phyloP scores from a whole-genome alignment of 2,888 invertebrate genomes.

The Himalopsyche kuldschensis region DNA sequence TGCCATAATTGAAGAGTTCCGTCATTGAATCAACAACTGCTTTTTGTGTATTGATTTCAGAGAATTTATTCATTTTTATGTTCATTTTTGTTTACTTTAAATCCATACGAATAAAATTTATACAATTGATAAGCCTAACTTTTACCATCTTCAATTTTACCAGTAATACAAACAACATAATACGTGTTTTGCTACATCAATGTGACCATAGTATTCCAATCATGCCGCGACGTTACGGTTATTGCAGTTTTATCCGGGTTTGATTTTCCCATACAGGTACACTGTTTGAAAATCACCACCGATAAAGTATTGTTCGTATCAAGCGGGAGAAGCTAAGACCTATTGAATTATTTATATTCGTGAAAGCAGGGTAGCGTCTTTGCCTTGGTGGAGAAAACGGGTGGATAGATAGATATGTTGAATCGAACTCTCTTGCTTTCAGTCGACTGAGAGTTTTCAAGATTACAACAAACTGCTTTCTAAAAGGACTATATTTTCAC shows the following conservation, averaged over 20 bases:
- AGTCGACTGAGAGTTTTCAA: neutral
- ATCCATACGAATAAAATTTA: too few relatives aligned
- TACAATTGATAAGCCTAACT: too few relatives aligned
- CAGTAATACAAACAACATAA: too few relatives aligned
- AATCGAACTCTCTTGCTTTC: neutral
- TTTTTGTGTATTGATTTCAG: too few relatives aligned
- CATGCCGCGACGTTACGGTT: too few relatives aligned
- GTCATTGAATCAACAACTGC: too few relatives aligned
- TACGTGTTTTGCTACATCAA: too few relatives aligned
- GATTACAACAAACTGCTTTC: neutral
- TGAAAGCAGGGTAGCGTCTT: conserved; percentile 30
- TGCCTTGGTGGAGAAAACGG: neutral
- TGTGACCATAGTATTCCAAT: too few relatives aligned
- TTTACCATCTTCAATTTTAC: too few relatives aligned
- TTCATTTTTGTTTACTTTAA: too few relatives aligned
- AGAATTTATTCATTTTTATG: too few relatives aligned
- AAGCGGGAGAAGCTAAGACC: conserved; percentile 11
- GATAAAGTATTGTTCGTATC: neutral
- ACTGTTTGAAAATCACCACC: neutral
- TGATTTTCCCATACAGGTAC: neutral
- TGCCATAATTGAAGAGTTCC: too few relatives aligned
- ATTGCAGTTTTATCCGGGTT: neutral
- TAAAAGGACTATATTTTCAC: neutral
- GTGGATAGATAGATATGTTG: neutral
- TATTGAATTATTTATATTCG: conserved; percentile 33